These are phyloP conservation scores for Connochaetes taurinus DNA, from an alignment of 2,113 vertebrate genomes.

Conservation along the genomic window DNA sequence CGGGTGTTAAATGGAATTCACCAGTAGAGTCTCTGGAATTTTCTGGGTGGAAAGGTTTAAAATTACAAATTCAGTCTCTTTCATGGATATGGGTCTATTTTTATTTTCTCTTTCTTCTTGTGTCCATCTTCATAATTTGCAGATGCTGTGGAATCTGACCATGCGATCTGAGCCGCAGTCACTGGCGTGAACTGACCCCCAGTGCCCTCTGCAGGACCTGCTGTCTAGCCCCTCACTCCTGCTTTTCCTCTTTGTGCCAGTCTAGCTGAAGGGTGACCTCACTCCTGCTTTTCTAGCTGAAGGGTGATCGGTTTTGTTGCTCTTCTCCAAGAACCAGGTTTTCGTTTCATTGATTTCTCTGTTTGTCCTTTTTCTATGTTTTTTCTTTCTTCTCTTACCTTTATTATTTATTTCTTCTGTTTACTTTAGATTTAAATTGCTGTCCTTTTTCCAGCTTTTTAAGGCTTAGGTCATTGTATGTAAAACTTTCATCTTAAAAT, in stretches of 20 bases:
- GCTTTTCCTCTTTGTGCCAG: too few species aligned
- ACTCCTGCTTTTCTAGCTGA: too few species aligned
- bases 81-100: not conserved
- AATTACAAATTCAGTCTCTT: not conserved
- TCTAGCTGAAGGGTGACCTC: not conserved
- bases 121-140: not conserved
- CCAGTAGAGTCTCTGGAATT: not conserved
- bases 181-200: accelerated
- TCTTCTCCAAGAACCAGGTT: not conserved
- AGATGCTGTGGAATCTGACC: not conserved
- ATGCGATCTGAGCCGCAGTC: too few species aligned
- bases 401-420: not conserved
- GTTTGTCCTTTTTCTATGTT: not conserved
- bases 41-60: not conserved
- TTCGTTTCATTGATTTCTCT: not conserved
- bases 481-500: not conserved
- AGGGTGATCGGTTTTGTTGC: not conserved
- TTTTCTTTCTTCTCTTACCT: not conserved
- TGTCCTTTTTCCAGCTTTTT: not conserved
- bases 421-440: not conserved
- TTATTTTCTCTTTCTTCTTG: not conserved
- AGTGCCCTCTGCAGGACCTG: accelerated
- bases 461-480: not conserved
- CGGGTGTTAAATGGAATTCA: not conserved
- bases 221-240: not conserved